phyloP scores from a whole-genome alignment of 2,888 invertebrate species.

The Scaptomyza caliginosa region DNA sequence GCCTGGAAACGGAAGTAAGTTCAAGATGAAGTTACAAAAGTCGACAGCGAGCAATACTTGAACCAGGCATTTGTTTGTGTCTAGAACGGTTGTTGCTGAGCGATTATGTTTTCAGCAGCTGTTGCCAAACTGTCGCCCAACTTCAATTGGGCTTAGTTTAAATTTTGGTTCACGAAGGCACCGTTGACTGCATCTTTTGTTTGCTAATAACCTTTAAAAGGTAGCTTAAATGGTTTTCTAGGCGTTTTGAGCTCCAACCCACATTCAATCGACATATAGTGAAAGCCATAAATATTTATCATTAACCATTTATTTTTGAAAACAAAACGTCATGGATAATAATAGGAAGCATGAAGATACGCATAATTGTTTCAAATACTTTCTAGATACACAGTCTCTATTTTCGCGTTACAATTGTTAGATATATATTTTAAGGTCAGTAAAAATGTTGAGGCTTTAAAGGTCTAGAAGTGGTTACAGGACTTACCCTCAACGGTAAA shows the following conservation, averaged over 20 bases:
- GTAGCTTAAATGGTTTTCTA: neutral
- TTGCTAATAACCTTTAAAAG: neutral
- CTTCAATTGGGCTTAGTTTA: conserved; percentile 4
- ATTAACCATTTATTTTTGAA: no score
- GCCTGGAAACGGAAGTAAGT: conserved; percentile 38
- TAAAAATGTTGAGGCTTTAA: neutral
- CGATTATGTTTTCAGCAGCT: conserved; percentile 62
- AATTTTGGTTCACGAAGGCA: conserved; percentile 10
- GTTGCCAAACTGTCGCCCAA: conserved; percentile 32
- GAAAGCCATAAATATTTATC: neutral
- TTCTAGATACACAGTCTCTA: neutral
- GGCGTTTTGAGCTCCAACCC: neutral
- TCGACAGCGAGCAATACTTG: conserved; percentile 37
- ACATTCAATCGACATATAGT: neutral
- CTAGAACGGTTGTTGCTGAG: conserved; percentile 51
- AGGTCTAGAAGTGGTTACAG: neutral
- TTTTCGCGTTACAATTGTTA: neutral
- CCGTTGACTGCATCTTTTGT: neutral
- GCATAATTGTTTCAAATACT: no score
- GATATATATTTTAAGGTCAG: neutral
- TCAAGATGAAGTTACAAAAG: conserved; percentile 54
- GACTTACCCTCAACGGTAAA: neutral
- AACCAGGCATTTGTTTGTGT: conserved; percentile 53
- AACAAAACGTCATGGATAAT: no score
- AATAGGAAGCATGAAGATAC: no score